Evolutionary conservation across 64 coral and sea anemone genomes (phyloP).

Genomic region (Stylophora pistillata): DNA sequence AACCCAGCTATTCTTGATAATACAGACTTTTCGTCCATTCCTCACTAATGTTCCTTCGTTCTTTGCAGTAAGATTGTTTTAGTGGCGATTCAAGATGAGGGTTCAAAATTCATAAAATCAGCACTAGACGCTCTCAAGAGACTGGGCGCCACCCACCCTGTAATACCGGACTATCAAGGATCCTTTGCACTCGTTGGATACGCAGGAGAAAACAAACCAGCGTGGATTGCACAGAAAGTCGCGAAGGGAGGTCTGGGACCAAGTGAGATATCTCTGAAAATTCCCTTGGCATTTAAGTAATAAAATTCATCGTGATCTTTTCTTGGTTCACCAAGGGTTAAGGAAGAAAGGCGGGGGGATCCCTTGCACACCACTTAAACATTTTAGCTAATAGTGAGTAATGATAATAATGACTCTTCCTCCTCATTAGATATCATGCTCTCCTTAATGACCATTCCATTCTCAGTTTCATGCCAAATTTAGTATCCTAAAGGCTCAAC

Average conservation of each 20-base stretch:
- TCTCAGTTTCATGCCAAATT: background rate
- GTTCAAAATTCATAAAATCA: background rate
- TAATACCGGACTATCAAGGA: background rate
- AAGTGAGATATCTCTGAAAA: constrained; percentile 27
- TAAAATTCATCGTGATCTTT: background rate
- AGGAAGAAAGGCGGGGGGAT: background rate
- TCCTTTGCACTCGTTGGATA: constrained; percentile 25
- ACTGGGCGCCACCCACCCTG: constrained; percentile 23
- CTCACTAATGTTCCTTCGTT: constrained; percentile 9
- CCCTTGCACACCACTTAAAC: no score
- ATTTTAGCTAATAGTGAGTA: background rate
- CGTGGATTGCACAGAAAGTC: constrained; percentile 26
- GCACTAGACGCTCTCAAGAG: constrained; percentile 23
- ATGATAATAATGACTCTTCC: background rate
- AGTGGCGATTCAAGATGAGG: constrained; percentile 49
- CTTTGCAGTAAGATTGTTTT: constrained; percentile 48
- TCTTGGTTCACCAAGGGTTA: background rate
- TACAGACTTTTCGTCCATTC: background rate
- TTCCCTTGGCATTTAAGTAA: constrained; percentile 3
- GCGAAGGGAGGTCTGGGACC: constrained; percentile 17
- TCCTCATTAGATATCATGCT: background rate
- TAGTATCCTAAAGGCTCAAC: background rate
- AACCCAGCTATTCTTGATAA: background rate
- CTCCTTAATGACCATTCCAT: background rate
- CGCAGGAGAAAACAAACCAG: constrained; percentile 23